phyloP scores from a whole-genome alignment of 2,888 invertebrate species.

The Helicoverpa assulta region DNA sequence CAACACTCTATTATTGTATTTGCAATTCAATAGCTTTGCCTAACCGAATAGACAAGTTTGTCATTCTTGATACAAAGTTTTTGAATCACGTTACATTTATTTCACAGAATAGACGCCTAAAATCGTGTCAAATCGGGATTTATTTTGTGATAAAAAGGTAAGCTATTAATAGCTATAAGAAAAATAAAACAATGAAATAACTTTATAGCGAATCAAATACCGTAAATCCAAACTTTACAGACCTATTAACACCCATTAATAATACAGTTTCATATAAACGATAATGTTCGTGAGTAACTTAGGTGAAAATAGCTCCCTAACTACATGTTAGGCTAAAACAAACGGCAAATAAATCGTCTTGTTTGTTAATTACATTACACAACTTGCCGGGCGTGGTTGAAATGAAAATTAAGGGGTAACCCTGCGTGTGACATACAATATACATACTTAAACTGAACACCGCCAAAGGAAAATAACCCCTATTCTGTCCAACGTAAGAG shows the following conservation, averaged over 20 bases:
- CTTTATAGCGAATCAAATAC: background rate
- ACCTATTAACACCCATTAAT: slow-evolving; percentile 42
- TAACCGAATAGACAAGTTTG: slow-evolving; percentile 24
- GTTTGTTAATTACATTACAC: slow-evolving; percentile 63
- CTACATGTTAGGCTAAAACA: slow-evolving; percentile 51
- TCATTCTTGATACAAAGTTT: slow-evolving; percentile 11
- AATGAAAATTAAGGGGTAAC: slow-evolving; percentile 62
- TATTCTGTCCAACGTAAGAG: background rate
- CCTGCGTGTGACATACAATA: slow-evolving; percentile 58
- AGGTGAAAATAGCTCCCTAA: slow-evolving; percentile 54
- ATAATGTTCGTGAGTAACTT: slow-evolving; percentile 42
- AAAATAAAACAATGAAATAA: background rate
- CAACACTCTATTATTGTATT: slow-evolving; percentile 38
- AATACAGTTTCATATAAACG: slow-evolving; percentile 41
- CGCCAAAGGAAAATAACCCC: slow-evolving; percentile 18
- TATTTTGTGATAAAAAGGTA: too few relatives aligned
- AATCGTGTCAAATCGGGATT: too few relatives aligned
- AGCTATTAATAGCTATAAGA: background rate
- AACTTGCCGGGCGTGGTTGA: slow-evolving; percentile 60
- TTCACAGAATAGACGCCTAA: background rate
- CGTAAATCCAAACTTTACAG: slow-evolving; percentile 2
- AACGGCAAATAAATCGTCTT: slow-evolving; percentile 58
- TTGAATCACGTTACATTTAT: slow-evolving; percentile 16
- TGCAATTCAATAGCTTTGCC: slow-evolving; percentile 40
- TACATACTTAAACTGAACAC: slow-evolving; percentile 36